Evolutionary conservation across 1,140 invertebrate species (phyloP), one percentile per base, ranked within the genome.

Genomic region (Hylyphantes graminicola): DNA sequence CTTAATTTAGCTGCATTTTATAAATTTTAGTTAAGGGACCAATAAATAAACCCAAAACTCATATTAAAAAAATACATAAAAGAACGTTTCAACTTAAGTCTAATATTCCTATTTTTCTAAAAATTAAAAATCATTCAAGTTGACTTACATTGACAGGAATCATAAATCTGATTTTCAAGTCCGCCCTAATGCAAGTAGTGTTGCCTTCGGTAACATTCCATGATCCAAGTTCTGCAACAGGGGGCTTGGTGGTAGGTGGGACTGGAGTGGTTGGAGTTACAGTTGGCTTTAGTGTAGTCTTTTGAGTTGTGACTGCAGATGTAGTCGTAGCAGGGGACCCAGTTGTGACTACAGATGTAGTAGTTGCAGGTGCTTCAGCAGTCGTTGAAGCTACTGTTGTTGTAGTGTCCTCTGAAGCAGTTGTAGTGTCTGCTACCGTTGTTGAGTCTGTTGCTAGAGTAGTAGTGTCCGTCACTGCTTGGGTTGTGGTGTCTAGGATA

Each of bases 131-230:
- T n/a, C 19, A 72, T 57, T 5, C 9, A 57, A 15, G 21, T 35
- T 50, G 11, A 70, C 54, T 70, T 77, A 85, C 82, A 11, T 70
- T 13, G 0, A 76, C 2, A 19, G 8, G 2, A 70, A 79, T 75
- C 15, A 57, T 67, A 48, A 86, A 86, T 19, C n/a, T n/a, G 9
- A 86, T 59, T 48, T 17, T 17, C 13, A 76, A 59, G 15, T 75
- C 53, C 8, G 72, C 76, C 74, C 61, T 79, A 17, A 85, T 73
- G n/a, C 84, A 86, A 19, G 76, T 85, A 9, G 35, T 12, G 53
- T 86, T 81, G 11, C 21, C 74, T 13, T 80, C 61, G 13, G 81
- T 59, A 21, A 83, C 59, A 64, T 65, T 75, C 64, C 68, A 77
- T 11, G 12, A 17, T 6, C 86, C 68, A 11, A 9, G 13, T 59